A percentile compares a stretch with the other conserved stretches of the same genome.
Conservation (phyloP, 2,797 vertebrate species). For the Tokudaia tokunoshimensis region DNA sequence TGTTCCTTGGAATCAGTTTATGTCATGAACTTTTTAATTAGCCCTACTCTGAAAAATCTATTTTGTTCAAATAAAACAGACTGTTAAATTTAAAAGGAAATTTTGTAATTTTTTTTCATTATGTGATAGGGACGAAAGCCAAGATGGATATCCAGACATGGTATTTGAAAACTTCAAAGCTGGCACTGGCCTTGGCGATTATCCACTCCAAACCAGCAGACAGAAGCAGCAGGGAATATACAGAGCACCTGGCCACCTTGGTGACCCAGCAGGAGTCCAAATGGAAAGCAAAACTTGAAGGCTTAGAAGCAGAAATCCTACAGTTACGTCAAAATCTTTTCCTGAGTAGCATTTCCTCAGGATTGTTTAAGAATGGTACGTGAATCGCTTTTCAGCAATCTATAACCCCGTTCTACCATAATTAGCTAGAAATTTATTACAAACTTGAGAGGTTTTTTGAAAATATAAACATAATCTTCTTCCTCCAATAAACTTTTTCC, state of each 20-base stretch:
- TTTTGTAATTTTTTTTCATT: slow-evolving; percentile 68
- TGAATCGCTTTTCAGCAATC: slow-evolving; percentile 22
- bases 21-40: slow-evolving; percentile 71
- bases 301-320: slow-evolving; percentile 92
- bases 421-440: slow-evolving; percentile 7
- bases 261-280: slow-evolving; percentile 84
- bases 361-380: slow-evolving; percentile 80
- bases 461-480: neutral
- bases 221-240: slow-evolving; percentile 88
- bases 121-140: slow-evolving; percentile 75
- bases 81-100: slow-evolving; percentile 47
- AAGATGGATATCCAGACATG: slow-evolving; percentile 81
- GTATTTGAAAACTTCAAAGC: slow-evolving; percentile 87
- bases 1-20: slow-evolving; percentile 62
- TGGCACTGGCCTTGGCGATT: slow-evolving; percentile 92
- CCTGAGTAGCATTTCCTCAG: slow-evolving; percentile 84
- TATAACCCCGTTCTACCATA: neutral
- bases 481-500: neutral
- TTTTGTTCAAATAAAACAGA: slow-evolving; percentile 74
- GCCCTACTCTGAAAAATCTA: slow-evolving; percentile 54
- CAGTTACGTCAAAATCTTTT: slow-evolving; percentile 91
- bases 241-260: slow-evolving; percentile 86
- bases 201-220: slow-evolving; percentile 91
- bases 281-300: slow-evolving; percentile 88
- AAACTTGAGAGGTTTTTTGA: neutral